phyloP scores from a whole-genome alignment of 2,113 vertebrate species.

The Pseudolaguvia tuberculata region DNA sequence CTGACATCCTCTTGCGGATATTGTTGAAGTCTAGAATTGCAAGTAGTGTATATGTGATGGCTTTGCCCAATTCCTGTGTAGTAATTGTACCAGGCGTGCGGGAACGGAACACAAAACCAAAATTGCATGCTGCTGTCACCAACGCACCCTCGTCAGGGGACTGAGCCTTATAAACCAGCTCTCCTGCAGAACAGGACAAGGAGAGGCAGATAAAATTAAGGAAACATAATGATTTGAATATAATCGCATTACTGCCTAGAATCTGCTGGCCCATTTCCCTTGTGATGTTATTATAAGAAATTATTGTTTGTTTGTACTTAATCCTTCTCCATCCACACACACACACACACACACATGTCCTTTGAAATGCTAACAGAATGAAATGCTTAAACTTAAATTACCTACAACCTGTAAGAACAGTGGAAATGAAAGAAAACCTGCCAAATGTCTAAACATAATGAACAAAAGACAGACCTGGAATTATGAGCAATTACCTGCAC shows the following conservation, averaged over 20 bases:
- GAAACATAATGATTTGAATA: constrained; percentile 7
- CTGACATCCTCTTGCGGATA: constrained; percentile 92
- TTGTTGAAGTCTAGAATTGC: constrained; percentile 92
- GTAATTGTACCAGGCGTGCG: constrained; percentile 84
- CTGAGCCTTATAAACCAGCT: constrained; percentile 88
- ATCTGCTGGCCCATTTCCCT: neutral
- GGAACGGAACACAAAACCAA: constrained; percentile 87
- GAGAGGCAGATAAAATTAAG: constrained; percentile 20
- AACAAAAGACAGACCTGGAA: neutral
- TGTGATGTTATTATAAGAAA: constrained; percentile 9
- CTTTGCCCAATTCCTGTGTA: constrained; percentile 76
- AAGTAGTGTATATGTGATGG: constrained; percentile 76
- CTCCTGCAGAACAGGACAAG: constrained; percentile 69
- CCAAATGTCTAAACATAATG: neutral
- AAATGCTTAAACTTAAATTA: neutral
- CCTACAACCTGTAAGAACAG: neutral
- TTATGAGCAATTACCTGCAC: constrained; percentile 76
- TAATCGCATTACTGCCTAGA: constrained; percentile 15
- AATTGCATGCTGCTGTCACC: constrained; percentile 89
- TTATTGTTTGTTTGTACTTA: neutral
- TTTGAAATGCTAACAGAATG: neutral
- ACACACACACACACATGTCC: neutral
- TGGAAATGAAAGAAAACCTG: neutral
- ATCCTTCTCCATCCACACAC: neutral
- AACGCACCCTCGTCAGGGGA: constrained; percentile 95